These are phyloP conservation scores for Genyomyrus donnyi DNA, from an alignment of 2,113 vertebrate genomes.

Conservation along the genomic window DNA sequence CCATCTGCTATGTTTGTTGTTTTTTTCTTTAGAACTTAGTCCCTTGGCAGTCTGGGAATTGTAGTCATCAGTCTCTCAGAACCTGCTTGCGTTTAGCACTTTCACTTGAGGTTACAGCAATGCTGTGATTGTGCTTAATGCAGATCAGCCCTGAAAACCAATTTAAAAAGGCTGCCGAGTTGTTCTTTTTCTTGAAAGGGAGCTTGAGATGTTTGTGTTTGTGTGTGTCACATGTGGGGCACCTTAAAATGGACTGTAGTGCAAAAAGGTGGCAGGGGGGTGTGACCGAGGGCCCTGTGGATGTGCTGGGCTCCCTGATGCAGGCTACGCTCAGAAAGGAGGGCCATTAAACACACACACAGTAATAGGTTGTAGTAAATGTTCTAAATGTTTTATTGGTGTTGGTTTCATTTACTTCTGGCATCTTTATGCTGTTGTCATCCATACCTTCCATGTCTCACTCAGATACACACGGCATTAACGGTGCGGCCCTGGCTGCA, in stretches of 20 bases:
- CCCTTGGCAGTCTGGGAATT: not conserved
- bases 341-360: slow-evolving; percentile 42
- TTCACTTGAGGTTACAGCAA: not conserved
- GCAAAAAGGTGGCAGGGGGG: not conserved
- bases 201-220: not conserved
- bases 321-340: not conserved
- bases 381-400: slow-evolving; percentile 75
- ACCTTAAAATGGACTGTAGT: not conserved
- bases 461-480: slow-evolving; percentile 44
- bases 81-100: not conserved
- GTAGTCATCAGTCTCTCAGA: not conserved
- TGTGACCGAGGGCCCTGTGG: not conserved
- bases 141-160: not conserved
- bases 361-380: slow-evolving; percentile 65
- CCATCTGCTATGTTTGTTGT: not conserved
- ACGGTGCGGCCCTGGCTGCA: slow-evolving; percentile 37
- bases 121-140: not conserved
- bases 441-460: slow-evolving; percentile 40
- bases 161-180: not conserved
- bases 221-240: not conserved
- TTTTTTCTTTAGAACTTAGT: not conserved
- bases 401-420: slow-evolving; percentile 63
- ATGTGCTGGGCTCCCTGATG: not conserved
- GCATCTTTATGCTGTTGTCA: slow-evolving; percentile 56
- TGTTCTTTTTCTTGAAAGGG: not conserved